Evolutionary conservation across 2,113 vertebrate genomes (phyloP), one percentile per base, ranked within the genome.

Genomic region (Rhynchopsitta pachyrhyncha): DNA sequence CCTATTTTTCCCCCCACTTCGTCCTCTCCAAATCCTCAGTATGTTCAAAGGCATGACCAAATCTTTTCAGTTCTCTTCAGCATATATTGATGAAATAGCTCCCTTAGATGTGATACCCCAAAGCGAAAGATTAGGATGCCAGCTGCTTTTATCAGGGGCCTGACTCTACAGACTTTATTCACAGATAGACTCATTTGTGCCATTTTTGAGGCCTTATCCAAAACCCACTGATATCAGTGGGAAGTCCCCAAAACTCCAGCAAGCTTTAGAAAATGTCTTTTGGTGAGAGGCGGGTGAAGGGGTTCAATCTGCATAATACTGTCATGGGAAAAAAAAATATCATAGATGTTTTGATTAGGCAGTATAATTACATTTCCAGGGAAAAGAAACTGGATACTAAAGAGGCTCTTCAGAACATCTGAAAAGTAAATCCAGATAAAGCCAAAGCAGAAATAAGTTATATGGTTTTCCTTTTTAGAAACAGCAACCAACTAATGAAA

Each of bases 61-160:
- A 85, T 92, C 91, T 89, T 96, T 96, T 94, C 82, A 93, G 57
- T 47, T 92, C 83, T 88, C 25, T n/a, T 89, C 81, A 75, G 84
- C 31, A 6, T 50, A 80, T 78, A 94, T 35, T 92, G 91, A 91
- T 89, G 78, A 95, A 97, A 95, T 78, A 96, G 81, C 82, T 96
- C 86, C 71, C 55, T 97, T 42, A 92, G 94, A 86, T 95, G 78
- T 82, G 82, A 78, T 92, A 91, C 80, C 81, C 80, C 81, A 89
- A 77, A 92, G 28, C 50, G 47, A 42, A 88, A 81, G 83, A 79
- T 89, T 88, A 71, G 67, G 83, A 44, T 82, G 60, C 80, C 92
- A 93, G 84, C 90, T 95, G 89, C 92, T 93, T 94, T 93, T 76
- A 90, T 92, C 59, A 77, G 85, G 16, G 75, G 39, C 52, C 70